phyloP scores from a whole-genome alignment of 35 echinoderm and acorn worm species.

The Heliocidaris tuberculata region DNA sequence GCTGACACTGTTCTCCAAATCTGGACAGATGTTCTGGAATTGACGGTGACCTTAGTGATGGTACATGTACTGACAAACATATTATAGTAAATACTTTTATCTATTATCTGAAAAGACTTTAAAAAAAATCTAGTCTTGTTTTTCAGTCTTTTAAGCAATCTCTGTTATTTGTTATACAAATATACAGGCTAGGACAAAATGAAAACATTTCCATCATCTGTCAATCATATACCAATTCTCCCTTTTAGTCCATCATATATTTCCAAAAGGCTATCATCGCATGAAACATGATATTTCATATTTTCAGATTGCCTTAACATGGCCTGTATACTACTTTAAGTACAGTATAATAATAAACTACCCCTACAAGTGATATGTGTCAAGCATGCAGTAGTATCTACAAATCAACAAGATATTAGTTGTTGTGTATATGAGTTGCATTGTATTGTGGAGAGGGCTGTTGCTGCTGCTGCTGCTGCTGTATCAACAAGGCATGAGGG shows the following conservation, averaged over 20 bases:
- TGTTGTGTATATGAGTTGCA: constrained; percentile 25
- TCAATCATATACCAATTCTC: neutral
- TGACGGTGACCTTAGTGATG: too few species aligned
- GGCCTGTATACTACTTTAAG: neutral
- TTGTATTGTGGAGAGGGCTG: neutral
- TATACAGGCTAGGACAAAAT: neutral
- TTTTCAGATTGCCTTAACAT: neutral
- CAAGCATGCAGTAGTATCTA: constrained; percentile 1
- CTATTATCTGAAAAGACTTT: neutral
- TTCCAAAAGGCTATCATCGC: neutral
- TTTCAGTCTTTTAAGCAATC: neutral
- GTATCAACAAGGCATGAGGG: neutral
- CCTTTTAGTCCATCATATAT: neutral
- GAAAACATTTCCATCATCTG: neutral
- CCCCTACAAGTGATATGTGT: neutral
- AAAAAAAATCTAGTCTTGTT: too few species aligned
- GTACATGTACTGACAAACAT: too few species aligned
- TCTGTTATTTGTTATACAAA: neutral
- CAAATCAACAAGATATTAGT: neutral
- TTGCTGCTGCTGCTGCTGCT: neutral
- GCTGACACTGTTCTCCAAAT: too few species aligned
- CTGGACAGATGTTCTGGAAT: too few species aligned
- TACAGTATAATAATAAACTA: neutral
- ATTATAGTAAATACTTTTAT: neutral
- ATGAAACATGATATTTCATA: neutral